These are phyloP conservation scores for Miichthys miiuy DNA, from an alignment of 2,797 vertebrate species.

Conservation along the genomic window DNA sequence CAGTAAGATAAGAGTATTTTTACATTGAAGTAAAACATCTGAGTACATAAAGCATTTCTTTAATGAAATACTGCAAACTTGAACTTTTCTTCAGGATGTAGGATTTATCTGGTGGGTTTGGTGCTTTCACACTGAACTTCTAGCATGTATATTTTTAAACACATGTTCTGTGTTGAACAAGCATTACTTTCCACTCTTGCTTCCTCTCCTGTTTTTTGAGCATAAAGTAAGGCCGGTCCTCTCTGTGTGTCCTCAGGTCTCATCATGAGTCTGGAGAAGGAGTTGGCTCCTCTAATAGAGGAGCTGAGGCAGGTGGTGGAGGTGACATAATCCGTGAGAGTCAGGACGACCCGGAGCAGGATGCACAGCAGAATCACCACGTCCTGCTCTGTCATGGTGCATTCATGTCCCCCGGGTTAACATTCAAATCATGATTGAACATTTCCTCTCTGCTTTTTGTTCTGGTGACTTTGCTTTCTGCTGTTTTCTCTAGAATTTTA, in stretches of 20 bases:
- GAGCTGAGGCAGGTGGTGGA: constrained; percentile 96
- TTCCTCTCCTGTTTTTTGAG: background rate
- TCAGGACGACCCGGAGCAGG: background rate
- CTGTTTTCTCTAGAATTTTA: background rate
- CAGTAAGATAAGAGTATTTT: no score
- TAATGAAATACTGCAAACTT: no score
- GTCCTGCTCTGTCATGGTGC: constrained; percentile 3
- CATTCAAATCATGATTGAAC: background rate
- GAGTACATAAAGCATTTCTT: no score
- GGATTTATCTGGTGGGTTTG: no score
- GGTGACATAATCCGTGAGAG: constrained; percentile 86
- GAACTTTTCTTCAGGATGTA: no score
- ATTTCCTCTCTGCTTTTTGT: background rate
- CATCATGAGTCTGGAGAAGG: constrained; percentile 97
- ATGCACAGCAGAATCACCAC: constrained; percentile 5
- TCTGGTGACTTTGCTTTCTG: constrained; percentile 26
- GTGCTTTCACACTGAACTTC: no score
- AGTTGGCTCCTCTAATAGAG: constrained; percentile 93
- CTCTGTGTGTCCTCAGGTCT: constrained; percentile 84
- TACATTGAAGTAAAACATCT: no score
- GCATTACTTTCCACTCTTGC: background rate
- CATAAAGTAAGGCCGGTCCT: background rate
- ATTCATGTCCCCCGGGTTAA: constrained; percentile 11
- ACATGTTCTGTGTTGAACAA: no score
- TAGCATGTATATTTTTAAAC: background rate